Evolutionary conservation across 2,113 vertebrate species (phyloP).

Genomic region (Nasalis larvatus): DNA sequence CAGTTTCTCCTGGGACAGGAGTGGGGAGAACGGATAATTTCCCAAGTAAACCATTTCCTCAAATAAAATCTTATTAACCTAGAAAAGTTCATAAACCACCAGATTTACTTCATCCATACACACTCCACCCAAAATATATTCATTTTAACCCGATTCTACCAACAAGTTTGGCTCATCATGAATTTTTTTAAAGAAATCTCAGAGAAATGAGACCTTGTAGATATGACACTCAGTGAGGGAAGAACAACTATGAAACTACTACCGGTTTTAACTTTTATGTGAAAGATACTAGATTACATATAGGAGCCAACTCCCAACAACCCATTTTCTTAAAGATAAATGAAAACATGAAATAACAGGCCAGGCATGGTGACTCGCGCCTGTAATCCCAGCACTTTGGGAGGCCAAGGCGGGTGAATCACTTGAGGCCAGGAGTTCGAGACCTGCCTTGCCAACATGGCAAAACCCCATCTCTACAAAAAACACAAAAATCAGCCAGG

Average conservation of each 20-base stretch:
- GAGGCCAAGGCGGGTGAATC: too few species aligned
- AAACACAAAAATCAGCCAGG: too few species aligned
- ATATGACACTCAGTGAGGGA: neutral
- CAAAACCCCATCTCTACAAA: too few species aligned
- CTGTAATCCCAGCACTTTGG: too few species aligned
- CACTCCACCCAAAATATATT: neutral
- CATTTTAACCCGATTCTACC: neutral
- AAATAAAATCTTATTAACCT: neutral
- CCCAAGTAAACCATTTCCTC: constrained; percentile 14
- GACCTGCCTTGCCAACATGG: too few species aligned
- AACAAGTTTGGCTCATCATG: neutral
- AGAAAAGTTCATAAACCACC: neutral
- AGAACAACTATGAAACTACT: neutral
- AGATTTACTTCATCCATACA: neutral
- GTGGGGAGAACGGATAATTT: neutral
- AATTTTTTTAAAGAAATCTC: neutral
- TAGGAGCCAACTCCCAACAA: neutral
- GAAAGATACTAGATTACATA: neutral
- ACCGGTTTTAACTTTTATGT: neutral
- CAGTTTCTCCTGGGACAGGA: neutral
- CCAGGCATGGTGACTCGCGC: too few species aligned
- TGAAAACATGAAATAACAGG: neutral
- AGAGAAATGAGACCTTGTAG: neutral
- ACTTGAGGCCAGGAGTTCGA: too few species aligned
- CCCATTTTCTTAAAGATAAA: neutral